phyloP scores from a whole-genome alignment of 2,797 vertebrate genomes.

The Argyrosomus regius region DNA sequence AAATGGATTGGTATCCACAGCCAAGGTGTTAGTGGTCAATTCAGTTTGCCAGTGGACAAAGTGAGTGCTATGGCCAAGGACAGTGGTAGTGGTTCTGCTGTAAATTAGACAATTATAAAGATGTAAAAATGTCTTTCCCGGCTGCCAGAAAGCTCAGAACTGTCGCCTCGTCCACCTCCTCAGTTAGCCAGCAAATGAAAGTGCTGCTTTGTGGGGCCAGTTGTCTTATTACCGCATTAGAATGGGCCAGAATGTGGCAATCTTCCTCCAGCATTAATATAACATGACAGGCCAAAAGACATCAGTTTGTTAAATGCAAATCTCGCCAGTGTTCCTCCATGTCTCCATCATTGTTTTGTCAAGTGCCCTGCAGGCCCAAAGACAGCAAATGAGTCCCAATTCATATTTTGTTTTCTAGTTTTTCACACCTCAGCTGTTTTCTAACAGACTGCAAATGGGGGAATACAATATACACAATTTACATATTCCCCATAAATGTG shows the following conservation, averaged over 20 bases:
- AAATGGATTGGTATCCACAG: slow-evolving; percentile 59
- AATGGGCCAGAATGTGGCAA: slow-evolving; percentile 69
- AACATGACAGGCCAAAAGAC: slow-evolving; percentile 85
- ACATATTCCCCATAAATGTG: slow-evolving; percentile 65
- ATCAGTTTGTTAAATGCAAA: slow-evolving; percentile 87
- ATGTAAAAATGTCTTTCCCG: slow-evolving; percentile 63
- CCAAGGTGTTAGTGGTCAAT: slow-evolving; percentile 55
- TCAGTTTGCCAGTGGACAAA: slow-evolving; percentile 57
- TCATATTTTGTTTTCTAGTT: slow-evolving; percentile 71
- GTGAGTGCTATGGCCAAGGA: slow-evolving; percentile 54
- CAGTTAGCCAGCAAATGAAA: slow-evolving; percentile 57
- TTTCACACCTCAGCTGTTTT: slow-evolving; percentile 81
- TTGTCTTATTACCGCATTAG: slow-evolving; percentile 79
- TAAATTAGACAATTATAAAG: slow-evolving; percentile 75
- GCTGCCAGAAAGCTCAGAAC: slow-evolving; percentile 50
- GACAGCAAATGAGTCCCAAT: slow-evolving; percentile 80
- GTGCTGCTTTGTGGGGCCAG: slow-evolving; percentile 55
- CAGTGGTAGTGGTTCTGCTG: slow-evolving; percentile 55
- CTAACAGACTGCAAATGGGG: slow-evolving; percentile 57
- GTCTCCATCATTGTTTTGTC: slow-evolving; percentile 86
- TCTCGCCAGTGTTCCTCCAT: slow-evolving; percentile 76
- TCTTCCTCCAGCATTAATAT: slow-evolving; percentile 80
- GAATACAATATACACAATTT: slow-evolving; percentile 66
- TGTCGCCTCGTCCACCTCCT: slow-evolving; percentile 47
- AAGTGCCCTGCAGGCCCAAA: slow-evolving; percentile 82